phyloP scores from a whole-genome alignment of 53 echinoderm and acorn worm species.

The Mesocentrotus franciscanus region DNA sequence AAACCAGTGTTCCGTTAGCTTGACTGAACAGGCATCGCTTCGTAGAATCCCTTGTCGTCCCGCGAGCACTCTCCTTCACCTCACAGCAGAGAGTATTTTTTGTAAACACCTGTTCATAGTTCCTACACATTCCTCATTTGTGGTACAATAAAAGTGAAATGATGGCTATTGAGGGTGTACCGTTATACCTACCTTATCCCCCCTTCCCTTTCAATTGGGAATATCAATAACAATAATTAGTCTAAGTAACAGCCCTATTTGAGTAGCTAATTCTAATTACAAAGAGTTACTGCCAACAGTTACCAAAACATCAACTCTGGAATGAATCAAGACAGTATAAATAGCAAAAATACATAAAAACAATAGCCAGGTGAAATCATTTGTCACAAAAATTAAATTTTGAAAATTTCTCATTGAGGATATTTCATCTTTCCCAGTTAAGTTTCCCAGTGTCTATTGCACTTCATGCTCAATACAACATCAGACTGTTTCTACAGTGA shows the following conservation, averaged over 20 bases:
- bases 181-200: neutral
- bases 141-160: neutral
- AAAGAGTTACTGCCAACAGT: neutral
- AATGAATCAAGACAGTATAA: neutral
- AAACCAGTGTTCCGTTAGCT: neutral
- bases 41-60: neutral
- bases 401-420: no score
- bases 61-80: neutral
- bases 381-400: no score
- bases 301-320: neutral
- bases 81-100: neutral
- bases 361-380: neutral
- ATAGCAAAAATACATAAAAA: neutral
- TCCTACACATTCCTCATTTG: neutral
- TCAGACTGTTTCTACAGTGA: no score
- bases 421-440: no score
- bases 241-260: neutral
- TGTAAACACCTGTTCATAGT: neutral
- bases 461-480: no score
- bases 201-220: neutral
- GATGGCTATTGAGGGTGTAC: neutral
- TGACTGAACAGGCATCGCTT: neutral
- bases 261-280: neutral
- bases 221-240: neutral
- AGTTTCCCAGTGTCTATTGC: no score